phyloP scores from a whole-genome alignment of 2,888 invertebrate species.

The Himalopsyche anomala region DNA sequence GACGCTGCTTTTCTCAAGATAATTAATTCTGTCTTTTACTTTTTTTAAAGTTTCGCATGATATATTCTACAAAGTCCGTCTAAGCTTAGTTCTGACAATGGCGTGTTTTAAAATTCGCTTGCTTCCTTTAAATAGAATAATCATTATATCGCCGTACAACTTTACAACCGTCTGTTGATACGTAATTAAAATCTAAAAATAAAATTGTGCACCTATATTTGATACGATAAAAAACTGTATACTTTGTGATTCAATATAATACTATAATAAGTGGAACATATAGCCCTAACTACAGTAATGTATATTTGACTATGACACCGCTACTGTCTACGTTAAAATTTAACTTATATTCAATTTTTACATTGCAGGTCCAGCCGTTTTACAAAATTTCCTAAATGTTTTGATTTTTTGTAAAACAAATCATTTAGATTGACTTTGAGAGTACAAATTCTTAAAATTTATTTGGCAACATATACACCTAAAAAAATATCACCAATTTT shows the following conservation, averaged over 20 bases:
- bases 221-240: slow-evolving; percentile 18
- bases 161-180: background rate
- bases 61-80: too few relatives aligned
- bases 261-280: slow-evolving; percentile 28
- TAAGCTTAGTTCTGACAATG: too few relatives aligned
- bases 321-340: slow-evolving; percentile 9
- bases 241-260: slow-evolving; percentile 24
- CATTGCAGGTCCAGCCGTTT: slow-evolving; percentile 37
- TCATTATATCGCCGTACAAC: too few relatives aligned
- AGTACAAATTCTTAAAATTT: slow-evolving; percentile 2
- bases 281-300: slow-evolving; percentile 8
- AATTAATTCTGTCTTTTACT: too few relatives aligned
- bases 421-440: background rate
- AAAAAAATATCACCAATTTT: slow-evolving; percentile 39
- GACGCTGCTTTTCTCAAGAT: too few relatives aligned
- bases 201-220: slow-evolving; percentile 32
- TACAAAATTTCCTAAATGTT: slow-evolving; percentile 17
- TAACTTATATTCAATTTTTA: slow-evolving; percentile 12
- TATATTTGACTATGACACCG: slow-evolving; percentile 14
- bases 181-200: slow-evolving; percentile 3
- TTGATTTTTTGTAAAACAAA: background rate
- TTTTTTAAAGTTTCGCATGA: too few relatives aligned
- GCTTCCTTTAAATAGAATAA: too few relatives aligned
- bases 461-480: slow-evolving; percentile 31
- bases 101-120: too few relatives aligned